These are phyloP conservation scores for Azemiops feae DNA, from an alignment of 2,113 vertebrate species.

Conservation along the genomic window DNA sequence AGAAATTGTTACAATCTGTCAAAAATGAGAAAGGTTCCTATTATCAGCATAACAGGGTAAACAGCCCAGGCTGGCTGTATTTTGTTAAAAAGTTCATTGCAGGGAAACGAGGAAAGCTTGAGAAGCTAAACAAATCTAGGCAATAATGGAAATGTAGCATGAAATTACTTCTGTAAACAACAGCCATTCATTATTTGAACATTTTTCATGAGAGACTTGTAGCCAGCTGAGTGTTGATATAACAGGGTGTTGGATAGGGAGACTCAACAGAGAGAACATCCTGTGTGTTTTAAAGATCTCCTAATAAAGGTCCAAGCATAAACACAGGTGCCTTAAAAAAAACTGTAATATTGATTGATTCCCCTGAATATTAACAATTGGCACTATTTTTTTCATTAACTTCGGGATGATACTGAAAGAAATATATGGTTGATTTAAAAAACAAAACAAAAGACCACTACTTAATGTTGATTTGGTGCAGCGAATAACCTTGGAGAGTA, in stretches of 20 bases:
- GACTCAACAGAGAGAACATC: constrained; percentile 43
- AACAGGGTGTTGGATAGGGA: constrained; percentile 63
- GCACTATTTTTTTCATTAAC: constrained; percentile 90
- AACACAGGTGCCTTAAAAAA: constrained; percentile 53
- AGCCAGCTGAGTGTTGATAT: constrained; percentile 66
- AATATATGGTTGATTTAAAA: constrained; percentile 78
- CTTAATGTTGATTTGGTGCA: constrained; percentile 90
- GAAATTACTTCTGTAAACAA: constrained; percentile 99
- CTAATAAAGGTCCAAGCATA: constrained; percentile 51
- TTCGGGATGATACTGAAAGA: constrained; percentile 76
- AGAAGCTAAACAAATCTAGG: constrained; percentile 93
- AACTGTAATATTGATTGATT: constrained; percentile 85
- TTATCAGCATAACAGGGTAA: constrained; percentile 72
- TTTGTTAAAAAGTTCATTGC: constrained; percentile 83
- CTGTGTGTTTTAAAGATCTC: constrained; percentile 67
- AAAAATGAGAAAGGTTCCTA: constrained; percentile 73
- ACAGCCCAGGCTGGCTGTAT: constrained; percentile 76
- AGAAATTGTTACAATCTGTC: constrained; percentile 77
- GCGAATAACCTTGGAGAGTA: constrained; percentile 95
- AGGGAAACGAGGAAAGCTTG: constrained; percentile 82
- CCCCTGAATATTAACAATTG: constrained; percentile 87
- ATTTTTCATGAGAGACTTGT: constrained; percentile 86
- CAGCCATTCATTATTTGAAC: constrained; percentile 91
- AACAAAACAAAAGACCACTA: constrained; percentile 79
- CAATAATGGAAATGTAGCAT: constrained; percentile 99